A percentile compares a stretch with the other conserved stretches of the same genome.
phyloP scores from a whole-genome alignment of 2,888 invertebrate genomes.

The Tenthredo mesomela region DNA sequence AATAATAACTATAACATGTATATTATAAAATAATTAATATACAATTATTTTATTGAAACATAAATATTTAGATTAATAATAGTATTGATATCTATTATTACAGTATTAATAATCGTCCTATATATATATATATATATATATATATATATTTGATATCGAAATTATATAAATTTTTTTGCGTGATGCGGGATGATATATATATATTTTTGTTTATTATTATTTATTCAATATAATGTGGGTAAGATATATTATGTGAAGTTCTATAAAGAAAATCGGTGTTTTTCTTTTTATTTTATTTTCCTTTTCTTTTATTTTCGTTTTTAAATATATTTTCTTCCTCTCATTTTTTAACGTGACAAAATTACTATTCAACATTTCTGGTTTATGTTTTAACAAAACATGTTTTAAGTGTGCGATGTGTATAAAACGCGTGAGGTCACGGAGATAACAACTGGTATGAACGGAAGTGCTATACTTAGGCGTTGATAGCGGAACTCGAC shows the following conservation, averaged over 20 bases:
- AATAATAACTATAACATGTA: too few relatives aligned
- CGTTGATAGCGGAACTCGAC: slow-evolving; percentile 67
- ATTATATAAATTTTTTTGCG: too few relatives aligned
- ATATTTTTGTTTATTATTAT: too few relatives aligned
- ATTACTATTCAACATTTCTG: slow-evolving; percentile 19
- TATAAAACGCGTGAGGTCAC: slow-evolving; percentile 58
- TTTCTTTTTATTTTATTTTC: background rate
- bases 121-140: too few relatives aligned
- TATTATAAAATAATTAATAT: too few relatives aligned
- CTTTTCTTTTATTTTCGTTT: background rate
- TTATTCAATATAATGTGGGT: background rate
- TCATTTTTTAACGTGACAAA: background rate
- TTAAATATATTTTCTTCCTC: background rate
- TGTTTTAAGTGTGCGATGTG: slow-evolving; percentile 52
- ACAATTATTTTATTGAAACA: too few relatives aligned
- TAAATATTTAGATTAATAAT: too few relatives aligned
- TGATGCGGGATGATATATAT: too few relatives aligned
- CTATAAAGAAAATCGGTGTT: background rate
- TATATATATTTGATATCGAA: too few relatives aligned
- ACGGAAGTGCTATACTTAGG: slow-evolving; percentile 66
- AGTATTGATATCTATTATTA: too few relatives aligned
- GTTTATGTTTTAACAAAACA: slow-evolving; percentile 32
- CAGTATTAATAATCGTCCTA: too few relatives aligned
- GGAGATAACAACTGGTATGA: slow-evolving; percentile 47
- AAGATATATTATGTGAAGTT: background rate